These are phyloP conservation scores for Eurystomus glaucurus DNA, from an alignment of 2,797 vertebrate genomes.

Conservation along the genomic window DNA sequence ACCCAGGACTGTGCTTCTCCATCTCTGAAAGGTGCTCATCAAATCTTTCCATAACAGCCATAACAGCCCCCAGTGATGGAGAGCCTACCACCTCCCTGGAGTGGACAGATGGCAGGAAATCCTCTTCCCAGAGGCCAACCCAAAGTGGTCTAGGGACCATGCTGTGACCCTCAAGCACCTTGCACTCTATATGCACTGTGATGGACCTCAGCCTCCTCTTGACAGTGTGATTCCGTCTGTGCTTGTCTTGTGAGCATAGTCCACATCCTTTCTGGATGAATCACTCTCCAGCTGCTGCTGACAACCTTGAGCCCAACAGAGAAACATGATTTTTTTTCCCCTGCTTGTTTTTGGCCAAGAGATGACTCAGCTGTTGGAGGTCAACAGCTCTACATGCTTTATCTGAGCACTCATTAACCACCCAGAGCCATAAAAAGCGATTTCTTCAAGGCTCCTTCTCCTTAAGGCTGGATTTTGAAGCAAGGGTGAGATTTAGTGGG, in stretches of 20 bases:
- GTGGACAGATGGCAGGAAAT: neutral
- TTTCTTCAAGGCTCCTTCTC: neutral
- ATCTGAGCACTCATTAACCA: slow-evolving; percentile 7
- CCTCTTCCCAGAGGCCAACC: neutral
- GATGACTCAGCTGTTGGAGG: slow-evolving; percentile 51
- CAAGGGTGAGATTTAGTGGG: neutral
- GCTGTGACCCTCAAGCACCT: neutral
- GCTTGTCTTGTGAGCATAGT: neutral
- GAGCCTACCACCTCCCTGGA: neutral
- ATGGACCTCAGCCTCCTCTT: neutral
- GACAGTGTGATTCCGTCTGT: neutral
- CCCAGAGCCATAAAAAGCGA: slow-evolving; percentile 19
- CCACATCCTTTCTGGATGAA: neutral
- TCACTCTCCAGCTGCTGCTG: neutral
- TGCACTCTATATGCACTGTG: neutral
- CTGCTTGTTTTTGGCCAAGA: neutral
- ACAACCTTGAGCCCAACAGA: slow-evolving; percentile 37
- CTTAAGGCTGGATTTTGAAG: neutral
- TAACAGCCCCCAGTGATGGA: rapidly evolving
- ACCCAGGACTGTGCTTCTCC: neutral
- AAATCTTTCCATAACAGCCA: neutral
- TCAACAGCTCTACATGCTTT: neutral
- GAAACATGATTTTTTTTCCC: neutral
- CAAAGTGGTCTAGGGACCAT: neutral
- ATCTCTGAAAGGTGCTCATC: neutral